Percentiles rank a stretch among this genome's conserved stretches.
Conservation (phyloP, 2,888 invertebrate species). For the Hyposoter didymator region DNA sequence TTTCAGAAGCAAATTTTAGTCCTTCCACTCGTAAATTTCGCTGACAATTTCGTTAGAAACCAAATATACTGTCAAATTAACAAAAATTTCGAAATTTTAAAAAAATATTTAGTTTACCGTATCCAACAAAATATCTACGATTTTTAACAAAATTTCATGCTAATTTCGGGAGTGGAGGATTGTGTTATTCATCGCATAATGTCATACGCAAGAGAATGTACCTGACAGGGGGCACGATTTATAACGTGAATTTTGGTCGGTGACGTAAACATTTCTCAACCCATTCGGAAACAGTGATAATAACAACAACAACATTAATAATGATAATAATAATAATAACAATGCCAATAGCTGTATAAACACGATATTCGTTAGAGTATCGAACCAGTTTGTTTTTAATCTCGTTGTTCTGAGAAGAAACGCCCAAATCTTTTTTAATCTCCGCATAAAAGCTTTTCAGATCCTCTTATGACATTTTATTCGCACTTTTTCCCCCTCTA, state of each 20-base stretch:
- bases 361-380: not conserved
- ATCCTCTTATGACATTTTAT: slow-evolving; percentile 42
- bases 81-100: too few relatives aligned
- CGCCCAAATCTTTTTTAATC: slow-evolving; percentile 44
- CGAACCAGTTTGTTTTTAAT: not conserved
- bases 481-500: slow-evolving; percentile 18
- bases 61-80: too few relatives aligned
- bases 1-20: too few relatives aligned
- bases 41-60: too few relatives aligned
- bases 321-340: not conserved
- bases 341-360: not conserved
- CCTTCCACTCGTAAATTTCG: too few relatives aligned
- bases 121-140: too few relatives aligned
- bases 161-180: not conserved
- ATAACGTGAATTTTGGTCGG: slow-evolving; percentile 8
- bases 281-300: not conserved
- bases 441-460: slow-evolving; percentile 26
- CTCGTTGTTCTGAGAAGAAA: slow-evolving; percentile 8
- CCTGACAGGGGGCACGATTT: slow-evolving; percentile 13
- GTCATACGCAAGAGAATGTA: not conserved
- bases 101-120: too few relatives aligned
- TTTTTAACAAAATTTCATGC: too few relatives aligned
- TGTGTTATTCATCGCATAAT: not conserved
- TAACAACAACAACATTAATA: slow-evolving; percentile 13
- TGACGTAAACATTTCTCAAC: not conserved